Conservation (phyloP, 2,797 vertebrate genomes). For the Falco peregrinus region DNA sequence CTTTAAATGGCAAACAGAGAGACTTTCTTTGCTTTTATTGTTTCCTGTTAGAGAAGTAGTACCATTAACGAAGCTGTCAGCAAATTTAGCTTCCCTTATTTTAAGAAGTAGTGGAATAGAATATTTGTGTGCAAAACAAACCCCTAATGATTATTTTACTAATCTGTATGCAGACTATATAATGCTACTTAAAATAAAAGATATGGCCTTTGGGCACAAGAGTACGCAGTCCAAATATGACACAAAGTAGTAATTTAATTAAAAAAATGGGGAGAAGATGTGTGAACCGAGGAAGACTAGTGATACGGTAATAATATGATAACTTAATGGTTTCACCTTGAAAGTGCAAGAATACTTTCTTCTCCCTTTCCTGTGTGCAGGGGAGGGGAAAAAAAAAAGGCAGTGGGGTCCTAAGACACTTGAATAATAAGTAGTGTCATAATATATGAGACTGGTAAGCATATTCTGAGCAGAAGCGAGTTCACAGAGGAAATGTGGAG, state of each 20-base stretch:
- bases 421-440: background rate
- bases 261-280: background rate
- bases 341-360: background rate
- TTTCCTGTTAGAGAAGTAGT: background rate
- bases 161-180: background rate
- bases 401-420: background rate
- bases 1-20: background rate
- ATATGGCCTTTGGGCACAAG: background rate
- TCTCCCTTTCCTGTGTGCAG: background rate
- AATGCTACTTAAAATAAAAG: background rate
- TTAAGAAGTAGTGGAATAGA: background rate
- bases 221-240: background rate
- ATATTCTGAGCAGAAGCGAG: background rate
- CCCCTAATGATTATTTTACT: background rate
- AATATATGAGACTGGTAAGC: background rate
- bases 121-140: background rate
- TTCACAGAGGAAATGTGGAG: background rate
- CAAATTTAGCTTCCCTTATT: background rate
- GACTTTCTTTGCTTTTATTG: background rate
- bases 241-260: background rate
- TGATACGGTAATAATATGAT: background rate
- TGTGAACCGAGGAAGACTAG: background rate
- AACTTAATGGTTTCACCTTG: background rate
- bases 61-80: background rate
- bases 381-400: background rate